Evolutionary conservation across 1,140 invertebrate genomes (phyloP).

Genomic region (Ooceraea biroi): DNA sequence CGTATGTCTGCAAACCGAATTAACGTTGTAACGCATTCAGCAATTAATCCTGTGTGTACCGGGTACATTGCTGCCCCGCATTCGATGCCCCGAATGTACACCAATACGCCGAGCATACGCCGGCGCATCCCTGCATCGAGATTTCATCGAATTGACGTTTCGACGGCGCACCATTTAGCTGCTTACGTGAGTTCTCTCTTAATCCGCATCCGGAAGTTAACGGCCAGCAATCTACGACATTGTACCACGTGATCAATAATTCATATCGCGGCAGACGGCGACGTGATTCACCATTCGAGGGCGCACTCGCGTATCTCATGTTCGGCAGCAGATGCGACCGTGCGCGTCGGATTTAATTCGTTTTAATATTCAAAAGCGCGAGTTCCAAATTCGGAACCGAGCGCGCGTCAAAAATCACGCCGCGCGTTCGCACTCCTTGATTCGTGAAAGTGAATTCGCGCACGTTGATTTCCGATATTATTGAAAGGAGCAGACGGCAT

Average conservation of each 20-base stretch:
- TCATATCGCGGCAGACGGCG: neutral
- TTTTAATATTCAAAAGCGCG: too few relatives aligned
- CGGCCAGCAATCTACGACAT: neutral
- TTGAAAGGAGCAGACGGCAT: too few relatives aligned
- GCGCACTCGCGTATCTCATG: too few relatives aligned
- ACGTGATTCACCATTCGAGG: too few relatives aligned
- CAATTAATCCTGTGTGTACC: constrained; percentile 33
- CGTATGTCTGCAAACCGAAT: constrained; percentile 40
- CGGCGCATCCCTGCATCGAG: neutral
- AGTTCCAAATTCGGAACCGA: too few relatives aligned
- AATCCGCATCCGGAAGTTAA: neutral
- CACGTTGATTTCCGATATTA: too few relatives aligned
- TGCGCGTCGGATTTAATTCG: too few relatives aligned
- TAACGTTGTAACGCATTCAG: constrained; percentile 24
- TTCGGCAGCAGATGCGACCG: too few relatives aligned
- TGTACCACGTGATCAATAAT: neutral
- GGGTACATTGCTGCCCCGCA: neutral
- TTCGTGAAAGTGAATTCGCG: too few relatives aligned
- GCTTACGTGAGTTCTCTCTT: neutral
- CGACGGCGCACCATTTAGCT: neutral
- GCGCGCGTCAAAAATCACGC: too few relatives aligned
- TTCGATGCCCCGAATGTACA: neutral
- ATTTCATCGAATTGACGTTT: neutral
- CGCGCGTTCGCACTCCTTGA: too few relatives aligned
- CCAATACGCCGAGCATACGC: neutral